Conservation (phyloP, 2,113 vertebrate species). For the Zosterops borbonicus region DNA sequence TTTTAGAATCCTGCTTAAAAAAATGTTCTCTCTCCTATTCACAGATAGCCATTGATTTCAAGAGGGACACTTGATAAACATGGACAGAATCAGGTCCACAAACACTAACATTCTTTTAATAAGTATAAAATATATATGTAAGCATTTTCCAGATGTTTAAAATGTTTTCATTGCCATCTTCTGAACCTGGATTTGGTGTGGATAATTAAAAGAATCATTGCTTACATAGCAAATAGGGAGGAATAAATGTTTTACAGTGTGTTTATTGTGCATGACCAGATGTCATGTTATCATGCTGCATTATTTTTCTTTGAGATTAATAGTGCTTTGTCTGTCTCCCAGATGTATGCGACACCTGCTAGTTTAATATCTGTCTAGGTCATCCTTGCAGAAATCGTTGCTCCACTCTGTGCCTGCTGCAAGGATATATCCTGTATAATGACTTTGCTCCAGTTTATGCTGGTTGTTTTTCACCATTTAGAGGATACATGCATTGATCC, state of each 20-base stretch:
- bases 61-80: background rate
- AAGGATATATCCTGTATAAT: background rate
- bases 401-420: background rate
- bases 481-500: background rate
- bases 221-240: background rate
- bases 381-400: background rate
- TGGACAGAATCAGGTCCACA: conserved; percentile 8
- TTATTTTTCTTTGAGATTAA: conserved; percentile 55
- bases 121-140: background rate
- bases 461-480: background rate
- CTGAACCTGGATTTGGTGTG: background rate
- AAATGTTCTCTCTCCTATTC: background rate
- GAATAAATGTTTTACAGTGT: conserved; percentile 14
- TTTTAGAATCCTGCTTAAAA: background rate
- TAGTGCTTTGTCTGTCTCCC: conserved; percentile 45
- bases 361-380: conserved; percentile 31
- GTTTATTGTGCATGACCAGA: conserved; percentile 31
- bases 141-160: background rate
- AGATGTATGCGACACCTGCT: conserved; percentile 26
- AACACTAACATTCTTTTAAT: background rate
- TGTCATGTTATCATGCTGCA: background rate
- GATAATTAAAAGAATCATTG: conserved; percentile 12
- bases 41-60: background rate
- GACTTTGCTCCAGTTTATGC: background rate
- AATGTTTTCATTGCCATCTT: background rate